phyloP scores from a whole-genome alignment of 2,113 vertebrate genomes.

The Cromileptes altivelis region DNA sequence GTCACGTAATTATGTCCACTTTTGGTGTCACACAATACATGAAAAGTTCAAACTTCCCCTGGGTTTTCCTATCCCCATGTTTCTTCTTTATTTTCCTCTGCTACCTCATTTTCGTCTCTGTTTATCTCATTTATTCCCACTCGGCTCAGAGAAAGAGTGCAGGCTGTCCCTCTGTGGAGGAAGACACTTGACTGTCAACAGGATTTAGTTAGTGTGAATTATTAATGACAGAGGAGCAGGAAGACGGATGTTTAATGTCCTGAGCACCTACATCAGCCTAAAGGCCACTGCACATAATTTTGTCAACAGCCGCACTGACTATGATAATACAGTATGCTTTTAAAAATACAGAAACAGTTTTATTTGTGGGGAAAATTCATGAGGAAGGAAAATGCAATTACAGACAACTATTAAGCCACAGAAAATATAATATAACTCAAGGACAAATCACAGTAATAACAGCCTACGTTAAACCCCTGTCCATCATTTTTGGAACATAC shows the following conservation, averaged over 20 bases:
- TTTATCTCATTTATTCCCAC: constrained; percentile 3
- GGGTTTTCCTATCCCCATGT: not conserved
- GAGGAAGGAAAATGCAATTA: not conserved
- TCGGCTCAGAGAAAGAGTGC: not conserved
- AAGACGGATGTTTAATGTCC: constrained; percentile 34
- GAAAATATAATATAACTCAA: not conserved
- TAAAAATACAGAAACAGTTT: not conserved
- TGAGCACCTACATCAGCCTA: constrained; percentile 19
- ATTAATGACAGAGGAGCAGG: constrained; percentile 39
- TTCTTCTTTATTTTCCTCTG: not conserved
- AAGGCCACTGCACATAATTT: constrained; percentile 17
- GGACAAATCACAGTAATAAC: not conserved
- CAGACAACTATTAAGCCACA: not conserved
- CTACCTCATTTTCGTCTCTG: not conserved
- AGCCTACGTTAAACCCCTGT: not conserved
- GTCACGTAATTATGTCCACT: too few species aligned
- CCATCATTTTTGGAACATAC: not conserved
- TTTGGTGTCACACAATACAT: too few species aligned
- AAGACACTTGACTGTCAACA: constrained; percentile 32
- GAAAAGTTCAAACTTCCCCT: too few species aligned
- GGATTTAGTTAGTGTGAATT: constrained; percentile 56
- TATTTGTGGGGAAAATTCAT: not conserved
- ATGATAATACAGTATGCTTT: not conserved
- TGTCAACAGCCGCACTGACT: not conserved
- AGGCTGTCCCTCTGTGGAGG: constrained; percentile 6